A percentile compares a stretch with the other conserved stretches of the same genome.
Evolutionary conservation across 2,113 vertebrate species (phyloP).

Genomic region (Empidonax traillii): DNA sequence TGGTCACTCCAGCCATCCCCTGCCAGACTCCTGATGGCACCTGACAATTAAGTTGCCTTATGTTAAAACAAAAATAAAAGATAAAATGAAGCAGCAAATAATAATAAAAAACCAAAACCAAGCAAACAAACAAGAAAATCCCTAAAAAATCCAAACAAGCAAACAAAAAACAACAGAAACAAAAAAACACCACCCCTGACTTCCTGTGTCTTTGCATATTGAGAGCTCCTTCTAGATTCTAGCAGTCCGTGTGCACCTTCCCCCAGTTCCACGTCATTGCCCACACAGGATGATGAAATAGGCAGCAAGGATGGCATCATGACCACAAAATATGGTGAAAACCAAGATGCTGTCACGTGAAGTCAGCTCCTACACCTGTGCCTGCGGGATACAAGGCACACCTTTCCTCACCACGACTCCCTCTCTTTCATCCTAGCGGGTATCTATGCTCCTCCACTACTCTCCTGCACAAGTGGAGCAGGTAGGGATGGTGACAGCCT

Average conservation of each 20-base stretch:
- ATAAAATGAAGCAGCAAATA: not conserved
- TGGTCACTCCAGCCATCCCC: not conserved
- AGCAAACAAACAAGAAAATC: not conserved
- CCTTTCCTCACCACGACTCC: not conserved
- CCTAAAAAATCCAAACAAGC: not conserved
- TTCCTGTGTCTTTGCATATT: not conserved
- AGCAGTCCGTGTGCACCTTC: not conserved
- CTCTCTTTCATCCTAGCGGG: not conserved
- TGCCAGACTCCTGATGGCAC: not conserved
- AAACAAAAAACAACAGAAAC: not conserved
- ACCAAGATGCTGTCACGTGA: not conserved
- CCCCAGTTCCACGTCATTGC: not conserved
- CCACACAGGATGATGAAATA: slow-evolving; percentile 26
- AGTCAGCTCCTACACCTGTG: not conserved
- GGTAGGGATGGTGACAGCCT: not conserved
- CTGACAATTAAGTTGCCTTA: not conserved
- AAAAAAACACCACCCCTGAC: not conserved
- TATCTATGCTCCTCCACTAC: fast-evolving
- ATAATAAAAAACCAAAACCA: not conserved
- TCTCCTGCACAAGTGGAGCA: fast-evolving
- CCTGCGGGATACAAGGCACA: not conserved
- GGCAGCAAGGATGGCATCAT: not conserved
- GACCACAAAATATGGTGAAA: not conserved
- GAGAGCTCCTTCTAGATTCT: not conserved
- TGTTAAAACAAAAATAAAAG: not conserved